phyloP scores from a whole-genome alignment of 2,888 invertebrate species.

The Galeopsomyia nigrocyanea region DNA sequence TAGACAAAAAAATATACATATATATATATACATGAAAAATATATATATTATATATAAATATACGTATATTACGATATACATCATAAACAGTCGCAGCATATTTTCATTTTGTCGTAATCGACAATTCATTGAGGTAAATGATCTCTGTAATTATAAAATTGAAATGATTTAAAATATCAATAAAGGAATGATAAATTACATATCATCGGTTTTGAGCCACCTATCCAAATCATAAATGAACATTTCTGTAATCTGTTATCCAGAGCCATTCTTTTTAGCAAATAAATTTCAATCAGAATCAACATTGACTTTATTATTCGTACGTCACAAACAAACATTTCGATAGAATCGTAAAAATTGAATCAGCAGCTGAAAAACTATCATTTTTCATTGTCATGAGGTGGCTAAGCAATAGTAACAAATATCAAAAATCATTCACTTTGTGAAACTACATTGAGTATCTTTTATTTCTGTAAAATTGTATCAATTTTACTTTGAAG shows the following conservation, averaged over 20 bases:
- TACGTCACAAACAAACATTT: too few species aligned
- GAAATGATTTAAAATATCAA: constrained; percentile 65
- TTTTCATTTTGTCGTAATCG: constrained; percentile 62
- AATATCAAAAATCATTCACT: constrained; percentile 30
- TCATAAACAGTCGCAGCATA: constrained; percentile 54
- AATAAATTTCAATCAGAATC: constrained; percentile 7
- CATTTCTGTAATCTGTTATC: constrained; percentile 15
- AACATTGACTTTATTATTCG: not conserved
- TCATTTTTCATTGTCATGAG: constrained; percentile 17
- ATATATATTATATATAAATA: constrained; percentile 44
- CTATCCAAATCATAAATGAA: constrained; percentile 48
- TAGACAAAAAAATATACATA: constrained; percentile 37
- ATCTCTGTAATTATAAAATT: constrained; percentile 69
- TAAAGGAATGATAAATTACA: constrained; percentile 57
- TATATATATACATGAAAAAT: constrained; percentile 33
- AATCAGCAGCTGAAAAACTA: constrained; percentile 12
- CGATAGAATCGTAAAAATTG: not conserved
- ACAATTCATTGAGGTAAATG: constrained; percentile 65
- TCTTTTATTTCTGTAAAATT: constrained; percentile 41
- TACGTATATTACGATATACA: constrained; percentile 44
- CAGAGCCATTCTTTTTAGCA: not conserved
- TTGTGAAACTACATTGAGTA: constrained; percentile 25
- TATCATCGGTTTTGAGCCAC: constrained; percentile 62
- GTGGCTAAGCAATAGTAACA: constrained; percentile 44
- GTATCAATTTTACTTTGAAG: constrained; percentile 44